phyloP scores from a whole-genome alignment of 2,888 invertebrate species.

The Blastobasis lacticolella region DNA sequence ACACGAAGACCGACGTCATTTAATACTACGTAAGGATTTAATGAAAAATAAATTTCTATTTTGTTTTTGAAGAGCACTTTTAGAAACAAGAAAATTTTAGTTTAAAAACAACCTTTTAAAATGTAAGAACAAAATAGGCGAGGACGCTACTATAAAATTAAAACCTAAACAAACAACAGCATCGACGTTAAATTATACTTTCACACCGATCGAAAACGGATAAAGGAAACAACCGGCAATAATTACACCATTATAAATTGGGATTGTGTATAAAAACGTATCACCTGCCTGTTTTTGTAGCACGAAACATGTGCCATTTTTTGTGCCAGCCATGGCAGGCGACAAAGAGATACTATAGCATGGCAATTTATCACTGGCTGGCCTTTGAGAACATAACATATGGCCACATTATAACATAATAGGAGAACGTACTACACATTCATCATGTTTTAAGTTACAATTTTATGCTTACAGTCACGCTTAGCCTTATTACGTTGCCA shows the following conservation, averaged over 20 bases:
- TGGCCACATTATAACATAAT: slow-evolving; percentile 67
- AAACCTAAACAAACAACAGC: neutral
- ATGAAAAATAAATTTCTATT: too few species aligned
- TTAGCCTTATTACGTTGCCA: neutral
- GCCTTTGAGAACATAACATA: slow-evolving; percentile 63
- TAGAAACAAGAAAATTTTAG: neutral
- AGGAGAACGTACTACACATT: slow-evolving; percentile 56
- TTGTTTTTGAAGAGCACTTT: neutral
- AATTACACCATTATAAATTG: slow-evolving; percentile 31
- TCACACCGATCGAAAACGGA: slow-evolving; percentile 19
- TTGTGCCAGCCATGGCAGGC: slow-evolving; percentile 11
- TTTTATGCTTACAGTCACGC: slow-evolving; percentile 6
- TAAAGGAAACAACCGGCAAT: slow-evolving; percentile 24
- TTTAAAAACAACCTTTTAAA: neutral
- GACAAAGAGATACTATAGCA: slow-evolving; percentile 36
- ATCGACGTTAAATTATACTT: slow-evolving; percentile 7
- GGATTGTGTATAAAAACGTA: slow-evolving; percentile 22
- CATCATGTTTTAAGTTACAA: slow-evolving; percentile 48
- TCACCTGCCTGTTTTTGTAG: slow-evolving; percentile 46
- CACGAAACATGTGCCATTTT: slow-evolving; percentile 21
- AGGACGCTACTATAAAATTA: neutral
- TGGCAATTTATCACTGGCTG: slow-evolving; percentile 59
- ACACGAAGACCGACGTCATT: too few species aligned
- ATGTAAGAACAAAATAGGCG: neutral
- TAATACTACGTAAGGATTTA: too few species aligned